These are phyloP conservation scores for Dendrolimus punctatus DNA, from an alignment of 1,140 invertebrate genomes.

Conservation along the genomic window DNA sequence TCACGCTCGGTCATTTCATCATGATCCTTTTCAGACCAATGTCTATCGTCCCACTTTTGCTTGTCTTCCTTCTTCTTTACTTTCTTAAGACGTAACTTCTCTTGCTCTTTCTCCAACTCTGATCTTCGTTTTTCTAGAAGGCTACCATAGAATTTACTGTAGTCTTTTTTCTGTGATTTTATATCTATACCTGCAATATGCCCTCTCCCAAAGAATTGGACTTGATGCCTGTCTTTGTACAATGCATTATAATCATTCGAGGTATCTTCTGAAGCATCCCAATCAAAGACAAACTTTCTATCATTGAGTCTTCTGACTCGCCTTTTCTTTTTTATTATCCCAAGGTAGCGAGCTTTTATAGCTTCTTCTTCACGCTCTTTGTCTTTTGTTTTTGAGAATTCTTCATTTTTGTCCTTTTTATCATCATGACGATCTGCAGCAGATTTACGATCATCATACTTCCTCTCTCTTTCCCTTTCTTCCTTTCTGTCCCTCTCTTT, in stretches of 20 bases:
- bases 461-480: constrained; percentile 51
- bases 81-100: constrained; percentile 94
- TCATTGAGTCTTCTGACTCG: constrained; percentile 95
- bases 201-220: constrained; percentile 98
- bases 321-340: constrained; percentile 94
- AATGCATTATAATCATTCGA: constrained; percentile 97
- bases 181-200: constrained; percentile 98
- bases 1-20: constrained; percentile 99
- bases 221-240: constrained; percentile 96
- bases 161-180: constrained; percentile 96
- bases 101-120: constrained; percentile 97
- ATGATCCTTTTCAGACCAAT: constrained; percentile 97
- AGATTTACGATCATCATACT: constrained; percentile 52
- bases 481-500: constrained; percentile 45
- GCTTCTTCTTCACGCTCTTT: constrained; percentile 94
- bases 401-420: constrained; percentile 64
- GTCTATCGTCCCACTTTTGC: constrained; percentile 98
- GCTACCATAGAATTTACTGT: constrained; percentile 98
- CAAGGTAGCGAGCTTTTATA: constrained; percentile 96
- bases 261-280: constrained; percentile 99
- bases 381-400: constrained; percentile 82
- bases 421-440: constrained; percentile 46
- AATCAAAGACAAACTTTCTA: constrained; percentile 99
- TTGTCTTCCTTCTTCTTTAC: constrained; percentile 97
- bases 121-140: constrained; percentile 95